Conservation (phyloP, 2,888 invertebrate species). For the Hypolimnas misippus region DNA sequence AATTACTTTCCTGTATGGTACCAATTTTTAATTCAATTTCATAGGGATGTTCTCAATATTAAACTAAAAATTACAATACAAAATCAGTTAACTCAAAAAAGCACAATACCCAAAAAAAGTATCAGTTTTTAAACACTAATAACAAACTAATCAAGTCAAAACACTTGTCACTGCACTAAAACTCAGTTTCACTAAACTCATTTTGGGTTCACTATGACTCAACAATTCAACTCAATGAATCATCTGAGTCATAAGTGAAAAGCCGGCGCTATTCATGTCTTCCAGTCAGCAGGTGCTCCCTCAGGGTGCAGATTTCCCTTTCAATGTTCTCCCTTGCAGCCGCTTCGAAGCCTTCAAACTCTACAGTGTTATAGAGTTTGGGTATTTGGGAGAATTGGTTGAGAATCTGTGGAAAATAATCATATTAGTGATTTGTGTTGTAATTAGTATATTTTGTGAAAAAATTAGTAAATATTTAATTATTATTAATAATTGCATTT, state of each 20-base stretch:
- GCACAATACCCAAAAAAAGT: background rate
- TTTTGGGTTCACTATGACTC: background rate
- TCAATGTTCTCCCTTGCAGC: slow-evolving; percentile 72
- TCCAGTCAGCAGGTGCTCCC: slow-evolving; percentile 61
- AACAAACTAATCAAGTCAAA: background rate
- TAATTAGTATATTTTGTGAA: no score
- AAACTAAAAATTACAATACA: no score
- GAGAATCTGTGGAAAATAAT: slow-evolving; percentile 59
- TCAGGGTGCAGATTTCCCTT: slow-evolving; percentile 65
- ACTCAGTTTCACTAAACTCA: background rate
- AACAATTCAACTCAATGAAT: slow-evolving; percentile 1
- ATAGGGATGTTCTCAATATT: no score
- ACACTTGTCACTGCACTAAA: background rate
- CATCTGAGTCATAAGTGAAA: slow-evolving; percentile 31
- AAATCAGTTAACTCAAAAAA: background rate
- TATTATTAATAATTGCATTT: no score
- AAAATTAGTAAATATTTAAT: no score
- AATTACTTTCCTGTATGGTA: no score
- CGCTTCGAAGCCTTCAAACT: slow-evolving; percentile 68
- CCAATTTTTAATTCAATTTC: no score
- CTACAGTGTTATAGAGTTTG: slow-evolving; percentile 68
- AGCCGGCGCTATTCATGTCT: slow-evolving; percentile 51
- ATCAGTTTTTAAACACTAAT: background rate
- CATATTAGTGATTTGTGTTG: no score
- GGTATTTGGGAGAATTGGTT: slow-evolving; percentile 71